These are phyloP conservation scores for Chondrosia reniformis DNA, from an alignment of 37 sponge, comb jelly and placozoan species.

Conservation along the genomic window DNA sequence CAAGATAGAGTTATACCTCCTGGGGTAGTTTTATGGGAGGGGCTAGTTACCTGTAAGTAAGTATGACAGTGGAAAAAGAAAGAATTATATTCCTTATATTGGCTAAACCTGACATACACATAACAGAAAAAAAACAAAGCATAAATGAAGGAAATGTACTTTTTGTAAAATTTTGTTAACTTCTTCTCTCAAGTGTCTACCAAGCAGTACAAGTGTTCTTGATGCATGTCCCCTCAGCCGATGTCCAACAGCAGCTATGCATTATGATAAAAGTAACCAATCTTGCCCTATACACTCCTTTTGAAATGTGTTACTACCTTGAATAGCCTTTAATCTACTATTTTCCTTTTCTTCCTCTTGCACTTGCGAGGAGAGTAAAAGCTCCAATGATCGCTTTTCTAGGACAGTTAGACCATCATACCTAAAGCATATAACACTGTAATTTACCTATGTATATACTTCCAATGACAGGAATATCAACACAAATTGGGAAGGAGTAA, in stretches of 20 bases:
- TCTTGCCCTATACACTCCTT: neutral
- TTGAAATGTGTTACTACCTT: slow-evolving; percentile 22
- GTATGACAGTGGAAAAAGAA: too few species aligned
- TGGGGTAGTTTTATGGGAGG: neutral
- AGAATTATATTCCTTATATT: too few species aligned
- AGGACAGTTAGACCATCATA: slow-evolving; percentile 10
- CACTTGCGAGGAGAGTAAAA: neutral
- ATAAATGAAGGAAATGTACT: too few species aligned
- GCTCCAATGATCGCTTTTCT: neutral
- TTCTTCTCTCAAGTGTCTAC: slow-evolving; percentile 3
- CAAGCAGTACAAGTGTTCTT: slow-evolving; percentile 22
- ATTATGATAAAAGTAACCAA: neutral
- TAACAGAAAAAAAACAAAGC: too few species aligned
- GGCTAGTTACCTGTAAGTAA: too few species aligned
- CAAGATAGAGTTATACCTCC: neutral
- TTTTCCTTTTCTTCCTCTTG: slow-evolving; percentile 22
- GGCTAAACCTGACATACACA: too few species aligned
- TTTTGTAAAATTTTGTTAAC: too few species aligned
- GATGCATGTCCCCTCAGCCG: slow-evolving; percentile 12
- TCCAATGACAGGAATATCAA: too few species aligned
- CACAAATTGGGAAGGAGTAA: too few species aligned
- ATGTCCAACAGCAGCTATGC: slow-evolving; percentile 3
- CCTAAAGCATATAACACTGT: slow-evolving; percentile 5
- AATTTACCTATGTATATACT: too few species aligned
- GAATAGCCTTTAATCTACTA: slow-evolving; percentile 34